Conservation (phyloP, 2,888 invertebrate species). For the Pachydiplax longipennis region DNA sequence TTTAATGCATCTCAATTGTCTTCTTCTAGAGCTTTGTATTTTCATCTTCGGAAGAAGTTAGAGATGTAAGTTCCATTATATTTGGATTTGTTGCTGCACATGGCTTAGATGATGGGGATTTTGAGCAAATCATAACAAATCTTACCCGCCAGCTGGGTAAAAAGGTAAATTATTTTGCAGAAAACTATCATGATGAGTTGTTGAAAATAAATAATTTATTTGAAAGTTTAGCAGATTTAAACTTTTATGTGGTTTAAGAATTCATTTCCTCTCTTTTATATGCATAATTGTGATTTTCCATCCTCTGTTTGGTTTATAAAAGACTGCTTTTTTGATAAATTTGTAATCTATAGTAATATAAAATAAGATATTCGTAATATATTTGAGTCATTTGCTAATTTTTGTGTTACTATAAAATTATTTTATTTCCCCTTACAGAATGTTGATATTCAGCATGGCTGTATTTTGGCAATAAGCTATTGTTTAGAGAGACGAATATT, state of each 20-base stretch:
- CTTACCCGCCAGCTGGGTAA: conserved; percentile 63
- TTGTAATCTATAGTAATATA: neutral
- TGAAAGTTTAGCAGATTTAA: too few relatives aligned
- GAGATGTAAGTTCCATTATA: conserved; percentile 76
- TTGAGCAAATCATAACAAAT: conserved; percentile 66
- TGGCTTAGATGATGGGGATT: conserved; percentile 62
- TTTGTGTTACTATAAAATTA: neutral
- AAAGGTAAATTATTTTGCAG: conserved; percentile 54
- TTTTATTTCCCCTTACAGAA: conserved; percentile 59
- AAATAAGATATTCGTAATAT: too few relatives aligned
- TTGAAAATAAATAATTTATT: too few relatives aligned
- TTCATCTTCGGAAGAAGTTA: conserved; percentile 69
- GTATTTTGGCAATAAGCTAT: conserved; percentile 74
- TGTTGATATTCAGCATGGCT: conserved; percentile 81
- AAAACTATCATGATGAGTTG: neutral
- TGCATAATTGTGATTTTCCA: neutral
- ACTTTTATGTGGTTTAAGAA: too few relatives aligned
- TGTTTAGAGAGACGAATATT: conserved; percentile 73
- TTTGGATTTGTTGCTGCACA: conserved; percentile 77
- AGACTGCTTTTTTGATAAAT: neutral
- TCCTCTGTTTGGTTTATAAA: neutral
- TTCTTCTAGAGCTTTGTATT: conserved; percentile 39
- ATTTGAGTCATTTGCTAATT: neutral
- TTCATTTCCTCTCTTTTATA: conserved; percentile 58
- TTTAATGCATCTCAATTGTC: neutral